Base-by-base conservation (phyloP, 2,797 vertebrate genomes). In the Melanotaenia nigrans region DNA sequence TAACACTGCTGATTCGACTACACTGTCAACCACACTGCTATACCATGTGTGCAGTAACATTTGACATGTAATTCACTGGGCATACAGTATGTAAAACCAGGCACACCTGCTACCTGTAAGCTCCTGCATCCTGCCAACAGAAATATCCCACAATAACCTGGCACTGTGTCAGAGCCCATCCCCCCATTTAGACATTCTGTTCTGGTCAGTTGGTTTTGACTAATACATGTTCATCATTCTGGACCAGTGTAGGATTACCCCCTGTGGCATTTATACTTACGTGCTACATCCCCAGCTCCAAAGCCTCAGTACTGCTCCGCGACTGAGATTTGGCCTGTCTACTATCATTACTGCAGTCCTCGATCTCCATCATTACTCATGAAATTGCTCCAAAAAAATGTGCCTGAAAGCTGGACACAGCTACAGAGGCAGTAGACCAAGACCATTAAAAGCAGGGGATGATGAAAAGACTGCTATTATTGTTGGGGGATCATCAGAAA, bases 181-280 rank as follows among this genome's bases (percentile, higher is more conserved):
- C 79, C 60, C 56, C 78, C 75, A 58, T 61, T 65, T 12, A 75
- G 28, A 59, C 62, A 3, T 36, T n/a, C 9, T n/a, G 57, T 78
- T 78, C 82, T 74, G 85, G 85, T 85, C 81, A 77, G 61, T 78
- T 87, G 85, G 83, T 87, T 90, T 79, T 85, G 71, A 87, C 81
- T 89, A 90, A 92, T 88, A 78, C 42, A 73, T 82, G 81, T 75
- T 94, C 86, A 89, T 92, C 88, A 90, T 93, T 92, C 84, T 85
- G 85, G 81, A 87, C 86, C 86, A 85, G 62, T 77, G 84, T 85
- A 78, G 88, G 89, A 91, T 91, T 91, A 91, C 79, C 77, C 77
- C 76, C 80, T 75, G 84, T 87, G 87, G 84, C 87, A 86, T 83
- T 78, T 82, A 79, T 77, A 77, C 78, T 68, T 68, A 65, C 73